Evolutionary conservation across 2,797 vertebrate species (phyloP), one percentile per base, ranked within the genome.

Genomic region (Siniperca scherzeri): DNA sequence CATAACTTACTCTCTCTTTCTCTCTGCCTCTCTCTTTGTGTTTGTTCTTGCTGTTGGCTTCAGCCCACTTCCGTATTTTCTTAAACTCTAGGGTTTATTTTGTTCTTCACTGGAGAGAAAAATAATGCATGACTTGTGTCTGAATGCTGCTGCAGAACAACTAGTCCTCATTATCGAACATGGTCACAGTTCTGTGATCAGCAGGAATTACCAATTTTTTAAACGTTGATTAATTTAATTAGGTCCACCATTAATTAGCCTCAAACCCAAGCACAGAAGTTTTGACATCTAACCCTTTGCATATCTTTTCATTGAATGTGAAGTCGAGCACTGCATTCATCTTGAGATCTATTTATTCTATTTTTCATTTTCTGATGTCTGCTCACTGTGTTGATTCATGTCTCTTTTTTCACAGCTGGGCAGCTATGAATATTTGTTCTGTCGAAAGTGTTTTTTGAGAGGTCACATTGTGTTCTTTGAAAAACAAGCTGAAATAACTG

Each of bases 11-110:
- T 59, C 44, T 59, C 40, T 68, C 16, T 40, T 56, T 73, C 46
- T 40, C 30, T 14, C 44, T 17, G 27, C 59, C 55, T 79, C 22
- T 44, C 27, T 77, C 36, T 77, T 60, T 77, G n/a, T 73, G 53
- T 88, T 85, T 74, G 44, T 82, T 82, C 56, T 77, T 33, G 80
- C 56, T 82, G 55, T 53, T 78, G 70, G 77, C 74, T 87, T 71
- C 70, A 57, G 44, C 46, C 62, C 27, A 72, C 44, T 52, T 78
- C 72, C 13, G 40, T 74, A 61, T 77, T 87, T 89, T 77, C 57
- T 70, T 74, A 62, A 77, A 78, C 65, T 80, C 21, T 1, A 2
- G 36, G 17, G 69, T 67, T 87, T 72, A 56, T 82, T 86, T 83
- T 67, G 25, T 66, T 77, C 74, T 48, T 68, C 68, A 81, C 67